Evolutionary conservation across 2,888 invertebrate species (phyloP), one percentile per base, ranked within the genome.

Genomic region (Pyrochroa serraticornis): DNA sequence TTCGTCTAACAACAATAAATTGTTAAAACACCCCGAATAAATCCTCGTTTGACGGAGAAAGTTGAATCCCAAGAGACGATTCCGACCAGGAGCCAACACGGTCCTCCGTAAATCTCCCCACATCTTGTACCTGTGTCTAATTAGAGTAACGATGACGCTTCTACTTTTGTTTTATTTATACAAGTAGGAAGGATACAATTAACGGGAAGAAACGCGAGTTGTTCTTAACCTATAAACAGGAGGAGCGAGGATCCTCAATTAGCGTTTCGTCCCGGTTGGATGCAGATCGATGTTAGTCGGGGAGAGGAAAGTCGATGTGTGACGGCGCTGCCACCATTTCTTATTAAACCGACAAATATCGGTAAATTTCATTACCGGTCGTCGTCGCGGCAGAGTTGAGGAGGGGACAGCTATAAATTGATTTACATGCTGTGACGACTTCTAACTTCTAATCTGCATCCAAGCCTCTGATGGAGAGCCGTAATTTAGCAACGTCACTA

Each of bases 261-360:
- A 13, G 32, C 10, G 13, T n/a, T 9, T 33, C 7, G 39, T n/a
- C 30, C 10, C 13, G 10, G 37, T 33, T 10, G 14, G 10, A 14
- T 41, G 42, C 22, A 42, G 10, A 49, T 49, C 48, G 49, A 35
- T 41, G 5, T 14, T 43, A 7, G n/a, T 7, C 10, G 31, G 10
- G 22, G 6, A 41, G 7, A 70, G 68, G 57, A 59, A 33, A 46
- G 10, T 48, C 9, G 22, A 49, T 44, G 36, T 41, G 36, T 48
- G 37, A 8, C 35, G 38, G 34, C 33, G 34, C 45, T 9, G 12
- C 13, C 52, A 43, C 44, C 43, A 46, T 32, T 42, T 46, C 50
- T 39, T 12, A 12, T 39, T 39, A 39, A 39, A 39, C 12, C 10
- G 8, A 6, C n/a, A 13, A 39, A 39, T 39, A 39, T 39, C 39